Evolutionary conservation across 23 tunicate genomes (phyloP).

Genomic region (Oikopleura albicans): DNA sequence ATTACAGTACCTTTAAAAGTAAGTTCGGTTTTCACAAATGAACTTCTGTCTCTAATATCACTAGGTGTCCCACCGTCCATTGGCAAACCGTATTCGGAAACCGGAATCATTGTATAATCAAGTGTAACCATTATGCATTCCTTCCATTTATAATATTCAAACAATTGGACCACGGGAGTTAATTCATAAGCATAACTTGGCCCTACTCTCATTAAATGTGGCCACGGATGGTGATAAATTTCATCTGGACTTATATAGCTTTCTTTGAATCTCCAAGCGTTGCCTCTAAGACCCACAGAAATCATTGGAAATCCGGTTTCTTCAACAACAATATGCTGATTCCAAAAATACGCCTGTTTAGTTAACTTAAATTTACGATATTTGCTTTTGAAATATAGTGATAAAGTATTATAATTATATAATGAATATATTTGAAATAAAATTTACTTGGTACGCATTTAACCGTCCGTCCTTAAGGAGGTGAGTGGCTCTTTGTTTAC

Average conservation of each 20-base stretch:
- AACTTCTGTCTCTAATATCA: neutral
- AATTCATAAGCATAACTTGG: neutral
- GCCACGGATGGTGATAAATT: neutral
- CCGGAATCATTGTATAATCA: neutral
- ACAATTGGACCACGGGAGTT: neutral
- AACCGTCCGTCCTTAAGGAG: too few species aligned
- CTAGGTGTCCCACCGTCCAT: neutral
- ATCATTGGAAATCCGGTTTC: constrained; percentile 4
- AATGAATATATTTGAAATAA: too few species aligned
- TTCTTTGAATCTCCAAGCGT: neutral
- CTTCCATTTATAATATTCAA: neutral
- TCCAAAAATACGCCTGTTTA: too few species aligned
- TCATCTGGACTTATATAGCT: neutral
- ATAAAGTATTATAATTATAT: too few species aligned
- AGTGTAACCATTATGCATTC: neutral
- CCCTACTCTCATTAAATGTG: neutral
- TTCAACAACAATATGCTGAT: too few species aligned
- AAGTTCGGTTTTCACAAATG: neutral
- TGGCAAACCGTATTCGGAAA: neutral
- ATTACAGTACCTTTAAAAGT: neutral
- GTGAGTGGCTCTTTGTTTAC: too few species aligned
- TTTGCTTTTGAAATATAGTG: too few species aligned
- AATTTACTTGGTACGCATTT: too few species aligned
- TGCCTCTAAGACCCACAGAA: neutral
- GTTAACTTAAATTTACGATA: too few species aligned